Evolutionary conservation across 2,113 vertebrate genomes (phyloP), one percentile per base, ranked within the genome.

Genomic region (Echinops telfairi): DNA sequence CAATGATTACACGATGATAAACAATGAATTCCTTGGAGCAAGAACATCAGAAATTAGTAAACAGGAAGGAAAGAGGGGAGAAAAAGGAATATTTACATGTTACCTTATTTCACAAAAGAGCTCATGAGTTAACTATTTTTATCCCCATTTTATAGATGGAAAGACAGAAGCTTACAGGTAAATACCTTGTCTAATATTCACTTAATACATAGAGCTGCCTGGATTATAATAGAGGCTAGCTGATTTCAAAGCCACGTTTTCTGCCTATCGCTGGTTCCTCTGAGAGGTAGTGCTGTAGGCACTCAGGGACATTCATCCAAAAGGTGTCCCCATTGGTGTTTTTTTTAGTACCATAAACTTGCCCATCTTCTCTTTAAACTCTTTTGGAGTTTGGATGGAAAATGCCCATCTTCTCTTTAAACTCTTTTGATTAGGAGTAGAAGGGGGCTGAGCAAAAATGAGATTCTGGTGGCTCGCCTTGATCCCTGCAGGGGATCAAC

Each of bases 41-140:
- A 82, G 33, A 58, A 40, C 92, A n/a, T 79, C 76, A 76, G 71
- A 86, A 84, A 83, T 57, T 29, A 95, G 53, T 79, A 4, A 91
- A 36, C 38, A 90, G 47, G 47, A 53, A 53, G 47, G 47, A 53
- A 53, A 53, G 43, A 53, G 43, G 83, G 81, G 95, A 89, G 60
- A 88, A 71, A 93, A 86, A 33, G 16, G 20, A 64, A 12, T 83
- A 83, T 82, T 77, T 94, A 2, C 58, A 76, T 90, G 43, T 94
- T 68, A 82, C 57, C 29, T 90, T 75, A 86, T 73, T 86, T 82
- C 23, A 82, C 33, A 64, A n/a, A 92, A 64, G 9, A 53, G 31
- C 73, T 88, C 79, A 33, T 38, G 57, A 88, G 29, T 53, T 87
- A 60, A 87, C 64, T 84, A 85, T 71, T 70, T 29, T 89, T 64